These are phyloP conservation scores for Drosophila percnosoma DNA, from an alignment of 2,888 invertebrate genomes.

Conservation along the genomic window DNA sequence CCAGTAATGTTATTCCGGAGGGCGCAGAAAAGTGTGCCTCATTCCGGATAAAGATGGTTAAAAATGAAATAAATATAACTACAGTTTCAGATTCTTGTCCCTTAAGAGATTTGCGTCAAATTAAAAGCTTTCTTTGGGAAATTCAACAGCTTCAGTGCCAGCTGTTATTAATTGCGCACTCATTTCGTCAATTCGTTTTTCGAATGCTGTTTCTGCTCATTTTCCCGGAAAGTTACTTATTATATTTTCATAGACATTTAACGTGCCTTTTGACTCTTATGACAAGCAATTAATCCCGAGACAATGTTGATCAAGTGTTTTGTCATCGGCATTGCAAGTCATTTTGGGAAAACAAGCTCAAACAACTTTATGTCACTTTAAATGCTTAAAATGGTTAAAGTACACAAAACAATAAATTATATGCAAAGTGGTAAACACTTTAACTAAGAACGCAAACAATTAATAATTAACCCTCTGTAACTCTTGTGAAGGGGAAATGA, in stretches of 20 bases:
- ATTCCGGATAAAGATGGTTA: slow-evolving; percentile 7
- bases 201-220: slow-evolving; percentile 1
- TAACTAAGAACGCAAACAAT: slow-evolving; percentile 17
- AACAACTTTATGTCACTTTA: slow-evolving; percentile 9
- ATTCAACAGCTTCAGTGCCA: slow-evolving; percentile 1
- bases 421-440: slow-evolving; percentile 17
- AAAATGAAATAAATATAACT: slow-evolving; percentile 15
- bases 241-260: neutral
- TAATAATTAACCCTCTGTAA: slow-evolving; percentile 7
- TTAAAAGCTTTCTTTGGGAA: slow-evolving; percentile 6
- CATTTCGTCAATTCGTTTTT: neutral
- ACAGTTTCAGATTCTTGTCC: slow-evolving; percentile 9
- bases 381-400: slow-evolving; percentile 9
- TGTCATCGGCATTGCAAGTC: slow-evolving; percentile 2
- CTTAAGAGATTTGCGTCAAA: slow-evolving; percentile 8
- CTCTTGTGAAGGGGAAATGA: neutral
- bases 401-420: slow-evolving; percentile 13
- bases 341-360: neutral
- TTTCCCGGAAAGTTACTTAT: slow-evolving; percentile 16
- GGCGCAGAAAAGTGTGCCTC: slow-evolving; percentile 33
- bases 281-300: slow-evolving; percentile 18
- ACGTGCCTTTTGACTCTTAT: slow-evolving; percentile 18
- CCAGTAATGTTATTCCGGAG: neutral
- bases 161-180: slow-evolving; percentile 16
- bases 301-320: slow-evolving; percentile 1